These are phyloP conservation scores for Corvus hawaiiensis DNA, from an alignment of 2,113 vertebrate genomes.

Conservation along the genomic window DNA sequence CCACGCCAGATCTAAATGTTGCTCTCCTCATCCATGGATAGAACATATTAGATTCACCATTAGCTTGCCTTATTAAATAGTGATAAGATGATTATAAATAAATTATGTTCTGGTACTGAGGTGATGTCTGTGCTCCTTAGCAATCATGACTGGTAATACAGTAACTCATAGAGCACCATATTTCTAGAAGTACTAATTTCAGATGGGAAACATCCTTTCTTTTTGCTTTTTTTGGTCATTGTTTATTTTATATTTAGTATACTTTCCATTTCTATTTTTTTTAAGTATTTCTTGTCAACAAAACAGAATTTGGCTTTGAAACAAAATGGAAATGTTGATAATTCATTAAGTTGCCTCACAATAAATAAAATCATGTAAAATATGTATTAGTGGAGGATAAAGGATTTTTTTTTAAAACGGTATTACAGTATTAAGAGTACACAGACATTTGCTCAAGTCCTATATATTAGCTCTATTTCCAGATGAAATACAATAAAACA, in stretches of 20 bases:
- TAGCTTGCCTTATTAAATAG: not conserved
- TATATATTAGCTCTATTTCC: not conserved
- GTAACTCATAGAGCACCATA: not conserved
- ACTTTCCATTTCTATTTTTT: not conserved
- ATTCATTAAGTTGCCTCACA: not conserved
- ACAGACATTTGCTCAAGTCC: not conserved
- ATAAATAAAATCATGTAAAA: not conserved
- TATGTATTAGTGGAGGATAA: not conserved
- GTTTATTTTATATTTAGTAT: not conserved
- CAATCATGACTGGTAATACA: not conserved
- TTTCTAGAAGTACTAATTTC: not conserved
- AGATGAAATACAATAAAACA: not conserved
- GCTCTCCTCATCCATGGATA: not conserved
- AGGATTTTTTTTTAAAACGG: not conserved
- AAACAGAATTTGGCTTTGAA: not conserved
- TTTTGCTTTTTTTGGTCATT: not conserved
- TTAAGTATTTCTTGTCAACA: not conserved
- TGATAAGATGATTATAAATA: not conserved
- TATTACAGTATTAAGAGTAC: not conserved
- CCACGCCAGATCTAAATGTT: not conserved
- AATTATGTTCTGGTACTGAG: not conserved
- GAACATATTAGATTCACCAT: not conserved
- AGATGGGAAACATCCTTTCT: not conserved
- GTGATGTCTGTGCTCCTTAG: not conserved
- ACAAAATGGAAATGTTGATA: not conserved